Evolutionary conservation across 2,113 vertebrate genomes (phyloP), one percentile per base, ranked within the genome.

Genomic region (Corvus hawaiiensis): DNA sequence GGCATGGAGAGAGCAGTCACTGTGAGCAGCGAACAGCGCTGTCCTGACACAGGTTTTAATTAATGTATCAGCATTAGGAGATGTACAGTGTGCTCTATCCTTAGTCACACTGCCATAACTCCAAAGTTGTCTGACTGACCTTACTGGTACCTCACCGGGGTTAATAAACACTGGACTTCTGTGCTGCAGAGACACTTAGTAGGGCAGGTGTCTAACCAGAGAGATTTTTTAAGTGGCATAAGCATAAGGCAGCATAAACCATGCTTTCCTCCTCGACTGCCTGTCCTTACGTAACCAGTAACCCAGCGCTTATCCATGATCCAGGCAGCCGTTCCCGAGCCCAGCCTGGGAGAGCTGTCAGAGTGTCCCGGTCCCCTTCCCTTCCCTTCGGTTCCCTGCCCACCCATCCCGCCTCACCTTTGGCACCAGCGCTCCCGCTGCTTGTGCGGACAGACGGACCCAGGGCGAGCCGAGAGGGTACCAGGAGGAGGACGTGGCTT

Each of bases 11-110:
- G 22, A 79, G n/a, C 83, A 68, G 46, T 12, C 32, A 7, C 4
- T 9, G 12, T 1, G 41, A 56, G 54, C 58, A 26, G 26, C 0
- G 13, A 73, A 3, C 30, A 66, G 49, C 0, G 0, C 26, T 52
- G 67, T 10, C 22, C 7, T 10, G 14, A 80, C 51, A n/a, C 3
- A 9, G 55, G 32, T 24, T 58, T 62, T 49, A 71, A 80, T 32
- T 30, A 26, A 22, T 1, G 8, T 11, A 33, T 16, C 55, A 63
- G 48, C 72, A 35, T 18, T 13, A 27, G 32, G n/a, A 15, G 26
- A 22, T 9, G 27, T 3, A 12, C n/a, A 11, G 18, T 0, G 15
- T 19, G 30, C 33, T 5, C 41, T 23, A 1, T 14, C 28, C 67
- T 43, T 62, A 21, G 52, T 21, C 21, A 63, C 27, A 3, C 55